A percentile compares a stretch with the other conserved stretches of the same genome.
phyloP scores from a whole-genome alignment of 2,888 invertebrate species.

The Coleophora deauratella region DNA sequence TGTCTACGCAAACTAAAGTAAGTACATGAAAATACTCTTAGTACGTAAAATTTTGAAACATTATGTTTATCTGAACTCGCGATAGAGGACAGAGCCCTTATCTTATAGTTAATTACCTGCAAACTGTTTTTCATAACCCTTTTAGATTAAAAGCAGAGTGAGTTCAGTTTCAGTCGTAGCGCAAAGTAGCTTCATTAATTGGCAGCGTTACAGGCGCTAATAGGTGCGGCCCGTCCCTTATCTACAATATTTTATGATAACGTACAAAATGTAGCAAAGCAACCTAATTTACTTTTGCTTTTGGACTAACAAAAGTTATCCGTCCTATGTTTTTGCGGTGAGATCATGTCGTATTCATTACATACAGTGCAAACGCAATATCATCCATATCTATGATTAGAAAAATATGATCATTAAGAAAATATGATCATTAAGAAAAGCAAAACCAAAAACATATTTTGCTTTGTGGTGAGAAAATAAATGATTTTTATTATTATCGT shows the following conservation, averaged over 20 bases:
- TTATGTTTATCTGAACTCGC: slow-evolving; percentile 38
- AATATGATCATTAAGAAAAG: too few relatives aligned
- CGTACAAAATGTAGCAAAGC: slow-evolving; percentile 4
- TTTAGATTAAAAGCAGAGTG: slow-evolving; percentile 20
- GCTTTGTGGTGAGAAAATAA: too few relatives aligned
- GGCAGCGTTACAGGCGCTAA: slow-evolving; percentile 26
- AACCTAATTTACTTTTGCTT: slow-evolving; percentile 13
- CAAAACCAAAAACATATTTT: too few relatives aligned
- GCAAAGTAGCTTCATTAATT: slow-evolving; percentile 20
- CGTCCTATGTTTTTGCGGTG: too few relatives aligned
- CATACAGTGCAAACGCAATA: too few relatives aligned
- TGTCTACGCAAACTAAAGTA: slow-evolving; percentile 28
- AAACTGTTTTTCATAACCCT: slow-evolving; percentile 33
- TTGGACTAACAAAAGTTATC: too few relatives aligned
- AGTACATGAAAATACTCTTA: slow-evolving; percentile 46
- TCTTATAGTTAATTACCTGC: slow-evolving; percentile 45
- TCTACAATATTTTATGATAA: slow-evolving; percentile 23
- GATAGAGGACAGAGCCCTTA: slow-evolving; percentile 52
- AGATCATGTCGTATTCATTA: too few relatives aligned
- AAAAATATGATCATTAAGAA: too few relatives aligned
- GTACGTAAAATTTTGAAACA: slow-evolving; percentile 32
- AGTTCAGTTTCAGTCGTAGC: slow-evolving; percentile 6
- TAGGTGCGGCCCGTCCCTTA: slow-evolving; percentile 57
- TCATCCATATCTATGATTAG: too few relatives aligned
- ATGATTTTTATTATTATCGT: too few relatives aligned